Evolutionary conservation across 2,113 vertebrate genomes (phyloP).

Genomic region (Callopanchax toddi): DNA sequence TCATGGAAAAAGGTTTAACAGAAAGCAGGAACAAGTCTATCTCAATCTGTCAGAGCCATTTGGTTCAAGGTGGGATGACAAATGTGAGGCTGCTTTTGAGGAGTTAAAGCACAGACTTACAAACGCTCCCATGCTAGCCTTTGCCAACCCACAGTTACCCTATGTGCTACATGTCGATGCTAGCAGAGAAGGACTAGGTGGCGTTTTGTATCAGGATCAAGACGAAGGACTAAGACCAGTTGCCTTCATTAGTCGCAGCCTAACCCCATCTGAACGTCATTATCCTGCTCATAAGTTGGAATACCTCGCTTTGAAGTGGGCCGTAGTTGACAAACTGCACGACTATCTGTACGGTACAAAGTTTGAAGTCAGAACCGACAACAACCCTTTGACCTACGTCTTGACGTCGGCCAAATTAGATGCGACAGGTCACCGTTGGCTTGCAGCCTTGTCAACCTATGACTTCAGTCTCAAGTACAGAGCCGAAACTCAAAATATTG

Average conservation of each 20-base stretch:
- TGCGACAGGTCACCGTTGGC: not conserved
- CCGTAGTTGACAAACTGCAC: too few species aligned
- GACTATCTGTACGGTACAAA: too few species aligned
- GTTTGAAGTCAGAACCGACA: too few species aligned
- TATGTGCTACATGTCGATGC: constrained; percentile 6
- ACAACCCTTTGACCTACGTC: too few species aligned
- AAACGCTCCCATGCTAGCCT: not conserved
- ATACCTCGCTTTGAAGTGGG: too few species aligned
- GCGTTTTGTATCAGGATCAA: not conserved
- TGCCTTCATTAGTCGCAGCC: not conserved
- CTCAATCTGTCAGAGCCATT: not conserved
- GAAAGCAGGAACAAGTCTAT: not conserved
- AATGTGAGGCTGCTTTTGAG: not conserved
- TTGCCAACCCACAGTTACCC: not conserved
- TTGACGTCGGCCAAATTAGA: not conserved
- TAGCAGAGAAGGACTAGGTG: not conserved
- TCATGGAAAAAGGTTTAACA: not conserved
- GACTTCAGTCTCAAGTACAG: constrained; percentile 3
- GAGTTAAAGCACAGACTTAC: not conserved
- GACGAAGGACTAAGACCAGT: not conserved
- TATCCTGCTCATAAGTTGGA: too few species aligned
- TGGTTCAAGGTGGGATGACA: not conserved
- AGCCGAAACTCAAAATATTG: not conserved
- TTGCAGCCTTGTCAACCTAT: not conserved
- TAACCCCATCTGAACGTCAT: not conserved